phyloP scores from a whole-genome alignment of 1,140 invertebrate species.

The Anoplophora glabripennis region DNA sequence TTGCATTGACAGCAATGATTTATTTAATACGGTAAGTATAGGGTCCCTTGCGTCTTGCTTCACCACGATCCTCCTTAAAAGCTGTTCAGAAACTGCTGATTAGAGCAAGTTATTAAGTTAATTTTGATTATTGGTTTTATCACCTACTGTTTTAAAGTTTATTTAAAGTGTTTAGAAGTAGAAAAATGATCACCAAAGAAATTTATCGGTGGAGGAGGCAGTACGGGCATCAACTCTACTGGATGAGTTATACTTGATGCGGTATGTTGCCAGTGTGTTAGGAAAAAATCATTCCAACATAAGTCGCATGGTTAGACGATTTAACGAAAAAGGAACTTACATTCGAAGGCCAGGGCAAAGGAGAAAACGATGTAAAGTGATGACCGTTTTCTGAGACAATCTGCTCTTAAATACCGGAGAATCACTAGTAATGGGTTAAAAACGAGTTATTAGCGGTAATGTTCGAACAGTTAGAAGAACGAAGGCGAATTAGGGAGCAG shows the following conservation, averaged over 20 bases:
- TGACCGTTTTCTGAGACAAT: slow-evolving; percentile 14
- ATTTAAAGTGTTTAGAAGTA: too few relatives aligned
- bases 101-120: too few relatives aligned
- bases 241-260: slow-evolving; percentile 11
- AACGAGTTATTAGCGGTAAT: slow-evolving; percentile 1
- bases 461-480: too few relatives aligned
- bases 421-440: slow-evolving; percentile 8
- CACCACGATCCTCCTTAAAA: too few relatives aligned
- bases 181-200: too few relatives aligned
- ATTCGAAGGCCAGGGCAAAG: slow-evolving; percentile 20
- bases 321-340: slow-evolving; percentile 16
- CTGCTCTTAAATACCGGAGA: slow-evolving; percentile 8
- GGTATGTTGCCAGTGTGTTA: slow-evolving; percentile 19
- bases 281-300: slow-evolving; percentile 14
- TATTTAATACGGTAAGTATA: too few relatives aligned
- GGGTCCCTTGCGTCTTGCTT: too few relatives aligned
- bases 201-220: slow-evolving; percentile 12
- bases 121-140: too few relatives aligned
- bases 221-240: slow-evolving; percentile 15
- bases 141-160: too few relatives aligned
- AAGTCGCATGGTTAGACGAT: slow-evolving; percentile 18
- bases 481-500: too few relatives aligned
- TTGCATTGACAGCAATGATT: too few relatives aligned
- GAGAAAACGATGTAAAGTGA: slow-evolving; percentile 6
- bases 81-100: too few relatives aligned